Conservation (phyloP, 1,140 invertebrate genomes). For the Sesamia nonagrioides region DNA sequence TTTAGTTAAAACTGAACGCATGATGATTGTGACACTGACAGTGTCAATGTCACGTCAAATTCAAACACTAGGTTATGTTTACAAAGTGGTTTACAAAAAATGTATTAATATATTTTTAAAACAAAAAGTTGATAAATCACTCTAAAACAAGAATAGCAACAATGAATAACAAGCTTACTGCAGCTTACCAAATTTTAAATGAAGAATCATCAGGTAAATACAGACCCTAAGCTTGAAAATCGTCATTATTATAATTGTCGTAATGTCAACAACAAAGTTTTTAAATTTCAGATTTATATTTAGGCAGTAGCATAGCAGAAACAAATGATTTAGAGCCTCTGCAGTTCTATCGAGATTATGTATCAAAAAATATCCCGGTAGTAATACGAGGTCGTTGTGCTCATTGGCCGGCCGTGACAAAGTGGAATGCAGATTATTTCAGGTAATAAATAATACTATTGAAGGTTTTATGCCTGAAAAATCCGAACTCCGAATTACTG, state of each 20-base stretch:
- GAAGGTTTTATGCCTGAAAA: no score
- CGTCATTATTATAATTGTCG: no score
- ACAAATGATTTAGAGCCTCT: slow-evolving; percentile 76
- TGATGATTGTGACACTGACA: not conserved
- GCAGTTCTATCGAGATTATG: slow-evolving; percentile 90
- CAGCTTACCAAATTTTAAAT: slow-evolving; percentile 67
- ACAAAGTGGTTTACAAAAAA: not conserved
- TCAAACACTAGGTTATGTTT: slow-evolving; percentile 35
- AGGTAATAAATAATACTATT: slow-evolving; percentile 67
- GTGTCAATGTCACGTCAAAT: slow-evolving; percentile 7
- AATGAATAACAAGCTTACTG: slow-evolving; percentile 57
- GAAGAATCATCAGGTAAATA: slow-evolving; percentile 74
- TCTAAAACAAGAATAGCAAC: slow-evolving; percentile 6
- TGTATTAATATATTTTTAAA: not conserved
- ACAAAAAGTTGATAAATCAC: not conserved
- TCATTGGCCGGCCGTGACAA: slow-evolving; percentile 89
- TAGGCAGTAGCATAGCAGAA: slow-evolving; percentile 69
- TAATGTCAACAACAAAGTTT: not conserved
- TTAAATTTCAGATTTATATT: slow-evolving; percentile 76
- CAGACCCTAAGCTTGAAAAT: not conserved
- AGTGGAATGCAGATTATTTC: slow-evolving; percentile 90
- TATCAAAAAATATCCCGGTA: slow-evolving; percentile 90
- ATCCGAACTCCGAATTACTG: no score
- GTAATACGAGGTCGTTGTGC: slow-evolving; percentile 88
- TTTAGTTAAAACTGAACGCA: no score